Evolutionary conservation across 2,888 invertebrate genomes (phyloP).

Genomic region (Gymnosoma rotundatum): DNA sequence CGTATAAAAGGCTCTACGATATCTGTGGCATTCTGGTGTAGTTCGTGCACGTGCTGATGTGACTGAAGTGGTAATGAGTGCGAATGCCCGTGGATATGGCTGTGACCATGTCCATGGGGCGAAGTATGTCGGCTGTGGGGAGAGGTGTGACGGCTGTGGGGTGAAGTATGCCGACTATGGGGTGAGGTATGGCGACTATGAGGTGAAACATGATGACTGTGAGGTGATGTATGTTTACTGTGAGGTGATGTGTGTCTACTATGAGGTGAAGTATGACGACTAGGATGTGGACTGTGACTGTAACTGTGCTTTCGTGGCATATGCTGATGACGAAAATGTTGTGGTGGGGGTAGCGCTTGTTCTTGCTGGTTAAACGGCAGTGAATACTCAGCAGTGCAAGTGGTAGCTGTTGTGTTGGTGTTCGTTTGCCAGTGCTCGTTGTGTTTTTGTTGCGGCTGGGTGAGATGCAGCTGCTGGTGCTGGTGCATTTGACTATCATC

Average conservation of each 20-base stretch:
- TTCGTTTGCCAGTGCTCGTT: conserved; percentile 73
- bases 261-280: conserved; percentile 78
- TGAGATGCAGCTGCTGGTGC: conserved; percentile 74
- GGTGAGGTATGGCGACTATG: conserved; percentile 74
- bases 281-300: conserved; percentile 74
- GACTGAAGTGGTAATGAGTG: conserved; percentile 76
- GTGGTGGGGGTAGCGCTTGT: conserved; percentile 51
- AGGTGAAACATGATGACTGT: conserved; percentile 75
- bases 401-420: conserved; percentile 73
- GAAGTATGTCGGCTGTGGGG: conserved; percentile 60
- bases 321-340: conserved; percentile 72
- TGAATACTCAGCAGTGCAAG: conserved; percentile 67
- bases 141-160: conserved; percentile 76
- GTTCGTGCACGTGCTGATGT: conserved; percentile 74
- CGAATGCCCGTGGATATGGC: conserved; percentile 62
- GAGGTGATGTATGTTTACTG: conserved; percentile 78
- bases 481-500: conserved; percentile 79
- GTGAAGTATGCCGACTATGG: conserved; percentile 77
- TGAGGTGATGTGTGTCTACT: conserved; percentile 74
- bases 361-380: conserved; percentile 67
- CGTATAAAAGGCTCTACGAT: conserved; percentile 61
- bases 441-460: conserved; percentile 72
- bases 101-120: conserved; percentile 71
- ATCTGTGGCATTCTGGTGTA: conserved; percentile 68
- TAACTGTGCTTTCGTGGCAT: conserved; percentile 75